Evolutionary conservation across 1,140 invertebrate genomes (phyloP), one percentile per base, ranked within the genome.

Genomic region (Contarinia nasturtii): DNA sequence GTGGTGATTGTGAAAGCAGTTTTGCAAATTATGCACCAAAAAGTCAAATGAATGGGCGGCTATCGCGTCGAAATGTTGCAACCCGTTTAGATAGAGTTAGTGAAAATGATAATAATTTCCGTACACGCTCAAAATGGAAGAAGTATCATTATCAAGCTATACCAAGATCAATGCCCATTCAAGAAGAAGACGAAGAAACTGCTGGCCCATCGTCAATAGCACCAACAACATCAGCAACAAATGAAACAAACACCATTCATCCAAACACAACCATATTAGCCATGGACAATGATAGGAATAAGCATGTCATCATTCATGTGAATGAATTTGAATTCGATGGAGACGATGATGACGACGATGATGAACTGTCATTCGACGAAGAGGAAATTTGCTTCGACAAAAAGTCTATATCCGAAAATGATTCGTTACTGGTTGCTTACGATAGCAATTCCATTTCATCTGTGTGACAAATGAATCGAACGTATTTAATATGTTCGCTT

Each of bases 401-500:
- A 45, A 58, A 61, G 33, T 27, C 27, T 27, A 64, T 59, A 50
- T 61, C 63, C 33, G 65, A 66, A 47, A 62, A 66, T 49, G 64
- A 67, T 44, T 64, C 64, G 0, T 53, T 67, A 46, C 52, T 67
- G 42, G 65, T 64, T 40, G 64, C 61, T 48, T 66, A 66, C 50
- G 63, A 66, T 54, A 64, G 59, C 51, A 57, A 56, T 52, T 63
- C 64, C 44, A 52, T 64, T 52, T 58, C 58, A 56, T 66, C 63
- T 46, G 60, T 63, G 57, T 65, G 61, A 65, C 60, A 62, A 58
- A 38, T 27, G 27, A 27, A 27, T 27, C 27, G 27, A 27, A 5
- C 27, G 27, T 10, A 27, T n/a, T n/a, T n/a, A n/a, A n/a, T n/a
- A n/a, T n/a, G n/a, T n/a, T n/a, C n/a, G n/a, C n/a, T n/a, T n/a